Base-by-base conservation (phyloP, 1,140 invertebrate species). In the Agrilus planipennis region DNA sequence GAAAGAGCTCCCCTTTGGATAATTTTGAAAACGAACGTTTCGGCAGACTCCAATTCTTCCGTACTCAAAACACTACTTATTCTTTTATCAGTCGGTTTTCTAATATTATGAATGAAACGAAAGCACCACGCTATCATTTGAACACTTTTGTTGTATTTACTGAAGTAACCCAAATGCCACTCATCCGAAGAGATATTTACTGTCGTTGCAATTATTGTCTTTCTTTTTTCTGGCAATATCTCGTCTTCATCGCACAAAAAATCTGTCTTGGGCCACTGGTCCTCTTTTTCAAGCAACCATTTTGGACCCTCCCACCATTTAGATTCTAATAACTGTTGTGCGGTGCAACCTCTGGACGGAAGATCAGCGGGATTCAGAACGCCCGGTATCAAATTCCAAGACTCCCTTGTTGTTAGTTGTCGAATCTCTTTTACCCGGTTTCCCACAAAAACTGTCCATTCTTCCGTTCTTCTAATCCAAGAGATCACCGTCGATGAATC, bases 301-400 rank as follows among this genome's bases (percentile, higher is more conserved):
- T 3, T 9, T 3, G n/a, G 28, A 17, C 38, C 16, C 38, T 29
- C 38, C 28, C 38, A 30, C 38, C 16, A 29, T 30, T 30, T 29
- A 7, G 38, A 29, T 7, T 40, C 27, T 6, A 21, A 30, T 3
- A 40, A 11, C 10, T 23, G 18, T 16, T 17, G 11, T 9, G 38
- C 7, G n/a, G 6, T 20, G 11, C n/a, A 20, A 5, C 28, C 27
- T 5, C 28, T 3, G 7, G 27, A 30, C 5, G 17, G 12, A 2
- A 44, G 34, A 46, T 67, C 58, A 1, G 54, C 55, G 10, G 59
- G 59, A 42, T 65, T 67, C 2, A 53, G 27, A 7, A 15, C 15
- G 3, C 46, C 42, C 1, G 39, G 36, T 0, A 62, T 48, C 38
- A 63, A 65, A 64, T 11, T 17, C 10, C 28, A 31, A 6, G 3